These are phyloP conservation scores for Columbina picui DNA, from an alignment of 2,113 vertebrate genomes.

Conservation along the genomic window DNA sequence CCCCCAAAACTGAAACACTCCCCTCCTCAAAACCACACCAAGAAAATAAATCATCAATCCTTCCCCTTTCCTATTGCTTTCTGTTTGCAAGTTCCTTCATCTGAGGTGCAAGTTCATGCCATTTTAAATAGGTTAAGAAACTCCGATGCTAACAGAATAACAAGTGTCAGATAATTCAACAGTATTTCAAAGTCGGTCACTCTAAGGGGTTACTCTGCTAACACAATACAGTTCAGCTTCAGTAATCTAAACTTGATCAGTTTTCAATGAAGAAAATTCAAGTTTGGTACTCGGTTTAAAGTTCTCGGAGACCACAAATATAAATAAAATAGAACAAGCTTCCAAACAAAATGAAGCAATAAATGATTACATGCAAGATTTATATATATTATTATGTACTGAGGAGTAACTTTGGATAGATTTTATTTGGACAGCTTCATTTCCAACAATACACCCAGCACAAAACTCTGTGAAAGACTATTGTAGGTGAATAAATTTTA, in stretches of 20 bases:
- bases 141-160: fast-evolving
- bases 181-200: not conserved
- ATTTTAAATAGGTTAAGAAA: not conserved
- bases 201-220: not conserved
- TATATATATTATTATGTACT: not conserved
- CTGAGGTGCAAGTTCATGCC: not conserved
- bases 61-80: not conserved
- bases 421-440: not conserved
- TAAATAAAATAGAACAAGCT: not conserved
- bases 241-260: not conserved
- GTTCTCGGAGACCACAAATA: not conserved
- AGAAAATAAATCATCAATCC: not conserved
- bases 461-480: not conserved
- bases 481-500: not conserved
- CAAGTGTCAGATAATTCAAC: not conserved
- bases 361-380: not conserved
- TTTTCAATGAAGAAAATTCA: not conserved
- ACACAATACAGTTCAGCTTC: not conserved
- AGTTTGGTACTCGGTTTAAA: not conserved
- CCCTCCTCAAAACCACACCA: not conserved
- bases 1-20: too few species aligned
- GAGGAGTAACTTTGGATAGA: not conserved
- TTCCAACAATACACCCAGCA: not conserved
- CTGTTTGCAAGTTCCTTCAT: not conserved
- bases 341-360: not conserved